A percentile compares a stretch with the other conserved stretches of the same genome.
These are phyloP conservation scores for Papilio polytes DNA, from an alignment of 1,140 invertebrate species.

Conservation along the genomic window DNA sequence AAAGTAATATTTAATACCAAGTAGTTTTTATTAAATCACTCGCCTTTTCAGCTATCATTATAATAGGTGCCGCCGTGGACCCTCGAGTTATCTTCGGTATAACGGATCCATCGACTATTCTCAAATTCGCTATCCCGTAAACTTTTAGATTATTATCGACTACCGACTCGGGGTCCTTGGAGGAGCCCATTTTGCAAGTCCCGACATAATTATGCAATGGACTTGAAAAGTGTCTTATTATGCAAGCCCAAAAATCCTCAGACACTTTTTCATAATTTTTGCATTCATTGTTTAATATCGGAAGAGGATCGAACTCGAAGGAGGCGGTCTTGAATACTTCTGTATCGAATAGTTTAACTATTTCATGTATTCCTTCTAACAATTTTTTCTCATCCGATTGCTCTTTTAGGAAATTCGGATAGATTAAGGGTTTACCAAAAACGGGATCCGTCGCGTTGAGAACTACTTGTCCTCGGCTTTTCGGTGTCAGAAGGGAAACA, in stretches of 20 bases:
- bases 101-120: conserved; percentile 91
- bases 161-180: conserved; percentile 87
- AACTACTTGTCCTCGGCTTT: conserved; percentile 88
- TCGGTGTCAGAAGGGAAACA: conserved; percentile 89
- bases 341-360: conserved; percentile 82
- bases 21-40: conserved; percentile 91
- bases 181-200: conserved; percentile 91
- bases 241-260: conserved; percentile 91
- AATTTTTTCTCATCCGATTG: conserved; percentile 89
- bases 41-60: conserved; percentile 95
- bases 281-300: conserved; percentile 83
- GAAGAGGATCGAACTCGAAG: conserved; percentile 73
- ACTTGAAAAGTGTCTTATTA: conserved; percentile 86
- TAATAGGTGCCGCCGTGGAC: conserved; percentile 89
- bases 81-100: conserved; percentile 89
- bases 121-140: conserved; percentile 87
- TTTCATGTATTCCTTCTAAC: conserved; percentile 87
- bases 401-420: conserved; percentile 92
- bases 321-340: conserved; percentile 81
- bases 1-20: conserved; percentile 81
- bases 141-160: conserved; percentile 90
- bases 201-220: conserved; percentile 90
- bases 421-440: conserved; percentile 88
- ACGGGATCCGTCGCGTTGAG: conserved; percentile 89
- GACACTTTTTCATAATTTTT: conserved; percentile 82